A percentile compares a stretch with the other conserved stretches of the same genome.
Evolutionary conservation across 1,140 invertebrate species (phyloP).

Genomic region (Drosophila setifemur): DNA sequence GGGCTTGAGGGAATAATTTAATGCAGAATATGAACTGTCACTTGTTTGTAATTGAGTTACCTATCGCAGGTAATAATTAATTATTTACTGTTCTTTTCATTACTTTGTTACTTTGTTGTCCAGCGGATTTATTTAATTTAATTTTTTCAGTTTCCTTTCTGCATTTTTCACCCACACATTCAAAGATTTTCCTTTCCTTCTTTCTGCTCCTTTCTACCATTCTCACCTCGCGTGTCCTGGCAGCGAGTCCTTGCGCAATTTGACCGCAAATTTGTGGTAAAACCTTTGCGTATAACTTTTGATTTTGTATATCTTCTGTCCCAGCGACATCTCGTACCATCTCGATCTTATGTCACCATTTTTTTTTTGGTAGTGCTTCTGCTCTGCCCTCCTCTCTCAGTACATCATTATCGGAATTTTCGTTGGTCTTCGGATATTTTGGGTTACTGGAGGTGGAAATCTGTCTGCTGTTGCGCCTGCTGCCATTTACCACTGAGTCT

Average conservation of each 20-base stretch:
- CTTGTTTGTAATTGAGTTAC: conserved; percentile 28
- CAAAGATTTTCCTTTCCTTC: not conserved
- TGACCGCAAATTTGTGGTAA: conserved; percentile 62
- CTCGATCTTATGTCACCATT: conserved; percentile 70
- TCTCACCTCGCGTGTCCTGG: conserved; percentile 60
- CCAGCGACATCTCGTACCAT: conserved; percentile 70
- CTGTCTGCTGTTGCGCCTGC: conserved; percentile 55
- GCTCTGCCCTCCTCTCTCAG: conserved; percentile 2
- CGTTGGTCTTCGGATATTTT: conserved; percentile 19
- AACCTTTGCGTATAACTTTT: conserved; percentile 69
- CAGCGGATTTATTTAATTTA: not conserved
- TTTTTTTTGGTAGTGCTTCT: conserved; percentile 12
- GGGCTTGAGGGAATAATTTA: conserved; percentile 31
- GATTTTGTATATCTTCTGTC: conserved; percentile 79
- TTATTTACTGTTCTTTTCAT: conserved; percentile 3
- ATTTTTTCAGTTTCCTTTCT: not conserved
- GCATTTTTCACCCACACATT: not conserved
- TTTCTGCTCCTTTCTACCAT: not conserved
- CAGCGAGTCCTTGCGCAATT: conserved; percentile 67
- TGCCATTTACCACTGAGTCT: conserved; percentile 64
- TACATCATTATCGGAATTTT: conserved; percentile 21
- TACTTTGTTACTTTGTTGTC: conserved; percentile 1
- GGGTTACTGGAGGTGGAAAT: conserved; percentile 25
- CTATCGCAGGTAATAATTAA: conserved; percentile 19
- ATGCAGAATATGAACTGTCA: conserved; percentile 19